These are phyloP conservation scores for Toxotes lorentzi DNA, from an alignment of 2,797 vertebrate genomes.

Conservation along the genomic window DNA sequence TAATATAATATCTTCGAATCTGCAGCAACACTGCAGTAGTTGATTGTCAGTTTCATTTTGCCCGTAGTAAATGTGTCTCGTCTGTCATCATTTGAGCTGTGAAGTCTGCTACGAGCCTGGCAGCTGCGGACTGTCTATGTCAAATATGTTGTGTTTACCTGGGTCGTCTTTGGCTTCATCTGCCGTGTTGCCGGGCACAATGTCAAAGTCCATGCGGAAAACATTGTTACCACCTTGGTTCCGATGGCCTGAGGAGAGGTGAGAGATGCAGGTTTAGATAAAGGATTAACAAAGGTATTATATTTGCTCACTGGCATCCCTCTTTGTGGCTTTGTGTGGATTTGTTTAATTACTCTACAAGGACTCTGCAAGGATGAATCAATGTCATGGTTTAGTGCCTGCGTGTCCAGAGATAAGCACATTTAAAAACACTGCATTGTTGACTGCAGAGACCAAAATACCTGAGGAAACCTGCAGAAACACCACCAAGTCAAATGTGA, in stretches of 20 bases:
- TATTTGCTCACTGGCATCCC: constrained; percentile 42
- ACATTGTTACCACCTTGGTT: constrained; percentile 90
- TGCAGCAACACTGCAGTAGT: constrained; percentile 28
- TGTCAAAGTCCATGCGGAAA: constrained; percentile 89
- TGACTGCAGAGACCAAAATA: not conserved
- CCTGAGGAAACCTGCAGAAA: constrained; percentile 34
- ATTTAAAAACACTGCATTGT: constrained; percentile 10
- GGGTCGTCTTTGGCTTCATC: constrained; percentile 93
- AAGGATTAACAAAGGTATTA: constrained; percentile 65
- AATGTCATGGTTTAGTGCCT: constrained; percentile 59
- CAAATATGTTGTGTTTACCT: constrained; percentile 84
- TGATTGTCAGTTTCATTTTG: constrained; percentile 60
- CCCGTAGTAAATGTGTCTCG: constrained; percentile 27
- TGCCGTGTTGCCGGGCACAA: constrained; percentile 94
- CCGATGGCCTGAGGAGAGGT: constrained; percentile 88
- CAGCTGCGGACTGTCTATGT: constrained; percentile 37
- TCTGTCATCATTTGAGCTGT: constrained; percentile 52
- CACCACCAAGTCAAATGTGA: constrained; percentile 48
- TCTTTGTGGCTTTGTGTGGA: constrained; percentile 42
- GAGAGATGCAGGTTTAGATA: constrained; percentile 54
- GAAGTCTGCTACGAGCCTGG: not conserved
- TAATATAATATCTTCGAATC: constrained; percentile 38
- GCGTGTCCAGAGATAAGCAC: constrained; percentile 2
- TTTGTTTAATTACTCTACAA: constrained; percentile 52
- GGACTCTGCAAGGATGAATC: constrained; percentile 52